phyloP scores from a whole-genome alignment of 2,797 vertebrate genomes.

The Heliangelus exortis region DNA sequence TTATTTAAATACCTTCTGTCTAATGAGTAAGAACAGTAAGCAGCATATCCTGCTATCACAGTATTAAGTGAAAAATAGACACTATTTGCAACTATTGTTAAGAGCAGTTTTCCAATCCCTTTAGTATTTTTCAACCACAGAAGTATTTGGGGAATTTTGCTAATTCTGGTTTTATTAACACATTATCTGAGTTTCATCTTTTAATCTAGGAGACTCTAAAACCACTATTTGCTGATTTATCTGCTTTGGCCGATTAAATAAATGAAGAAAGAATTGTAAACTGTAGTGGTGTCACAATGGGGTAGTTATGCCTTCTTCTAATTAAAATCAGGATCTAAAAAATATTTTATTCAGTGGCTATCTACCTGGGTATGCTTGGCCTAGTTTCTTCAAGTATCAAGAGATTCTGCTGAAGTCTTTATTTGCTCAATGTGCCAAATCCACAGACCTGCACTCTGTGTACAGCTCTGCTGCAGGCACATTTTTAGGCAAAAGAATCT shows the following conservation, averaged over 20 bases:
- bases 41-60: not conserved
- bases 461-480: not conserved
- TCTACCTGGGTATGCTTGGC: conserved; percentile 44
- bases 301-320: conserved; percentile 64
- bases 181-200: conserved; percentile 23
- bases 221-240: conserved; percentile 38
- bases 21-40: not conserved
- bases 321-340: conserved; percentile 61
- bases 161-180: conserved; percentile 44
- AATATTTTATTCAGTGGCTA: conserved; percentile 40
- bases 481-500: conserved; percentile 1
- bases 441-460: not conserved
- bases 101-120: conserved; percentile 6
- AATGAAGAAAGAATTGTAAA: conserved; percentile 50
- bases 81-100: not conserved
- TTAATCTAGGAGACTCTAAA: conserved; percentile 32
- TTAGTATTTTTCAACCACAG: conserved; percentile 18
- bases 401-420: conserved; percentile 38
- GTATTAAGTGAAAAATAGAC: not conserved
- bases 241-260: conserved; percentile 40
- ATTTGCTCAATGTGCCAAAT: not conserved
- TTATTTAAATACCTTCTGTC: not conserved
- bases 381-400: conserved; percentile 39
- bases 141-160: conserved; percentile 14
- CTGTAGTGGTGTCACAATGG: conserved; percentile 41